Conservation (phyloP, 2,113 vertebrate genomes). For the Anas platyrhynchos region DNA sequence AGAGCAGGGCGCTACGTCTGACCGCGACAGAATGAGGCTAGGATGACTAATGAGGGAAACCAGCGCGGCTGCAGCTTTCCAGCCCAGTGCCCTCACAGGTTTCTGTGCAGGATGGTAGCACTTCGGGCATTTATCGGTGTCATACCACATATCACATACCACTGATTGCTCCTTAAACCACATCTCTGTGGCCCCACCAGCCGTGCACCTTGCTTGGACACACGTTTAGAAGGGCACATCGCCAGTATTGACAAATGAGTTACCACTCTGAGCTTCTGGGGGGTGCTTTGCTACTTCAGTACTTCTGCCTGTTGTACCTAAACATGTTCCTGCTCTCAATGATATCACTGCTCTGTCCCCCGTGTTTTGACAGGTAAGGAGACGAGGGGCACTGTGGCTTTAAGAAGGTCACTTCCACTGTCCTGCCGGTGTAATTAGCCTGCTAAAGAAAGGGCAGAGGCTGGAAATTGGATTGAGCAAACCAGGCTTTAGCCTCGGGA, state of each 20-base stretch:
- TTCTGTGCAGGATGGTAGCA: neutral
- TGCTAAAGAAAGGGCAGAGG: constrained; percentile 82
- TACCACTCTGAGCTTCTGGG: neutral
- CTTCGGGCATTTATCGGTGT: neutral
- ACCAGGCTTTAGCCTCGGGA: constrained; percentile 78
- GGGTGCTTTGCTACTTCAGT: neutral
- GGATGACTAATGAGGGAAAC: constrained; percentile 66
- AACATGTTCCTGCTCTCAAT: neutral
- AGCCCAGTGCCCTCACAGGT: constrained; percentile 13
- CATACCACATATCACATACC: neutral
- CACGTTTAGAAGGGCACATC: neutral
- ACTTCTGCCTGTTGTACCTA: neutral
- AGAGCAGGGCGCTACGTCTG: neutral
- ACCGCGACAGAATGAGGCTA: constrained; percentile 64
- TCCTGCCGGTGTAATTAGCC: constrained; percentile 77
- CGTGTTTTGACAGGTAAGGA: constrained; percentile 54
- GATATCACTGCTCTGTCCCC: neutral
- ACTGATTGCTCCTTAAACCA: neutral
- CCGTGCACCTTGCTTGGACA: neutral
- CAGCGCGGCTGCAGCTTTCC: constrained; percentile 32
- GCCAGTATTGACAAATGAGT: neutral
- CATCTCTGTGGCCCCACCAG: neutral
- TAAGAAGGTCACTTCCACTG: constrained; percentile 76
- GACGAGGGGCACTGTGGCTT: constrained; percentile 59
- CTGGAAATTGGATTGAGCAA: constrained; percentile 83